Percentiles rank a stretch among this genome's conserved stretches.
Evolutionary conservation across 1,140 invertebrate species (phyloP).

Genomic region (Ptiloglossa arizonensis): DNA sequence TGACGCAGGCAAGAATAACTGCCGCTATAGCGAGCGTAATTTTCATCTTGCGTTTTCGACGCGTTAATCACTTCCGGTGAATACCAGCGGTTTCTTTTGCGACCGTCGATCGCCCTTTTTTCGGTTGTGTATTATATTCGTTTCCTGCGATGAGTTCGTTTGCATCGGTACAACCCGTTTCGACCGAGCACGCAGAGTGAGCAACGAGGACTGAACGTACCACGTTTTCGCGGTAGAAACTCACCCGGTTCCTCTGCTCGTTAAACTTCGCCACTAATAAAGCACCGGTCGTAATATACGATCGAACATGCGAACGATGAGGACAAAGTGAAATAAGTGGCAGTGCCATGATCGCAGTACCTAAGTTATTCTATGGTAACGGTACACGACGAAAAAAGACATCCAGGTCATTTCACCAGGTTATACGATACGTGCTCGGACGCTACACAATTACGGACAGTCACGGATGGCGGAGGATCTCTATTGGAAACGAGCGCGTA

Average conservation of each 20-base stretch:
- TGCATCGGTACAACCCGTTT: slow-evolving; percentile 15
- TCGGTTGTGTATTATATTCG: background rate
- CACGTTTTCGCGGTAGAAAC: slow-evolving; percentile 16
- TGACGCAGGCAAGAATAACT: slow-evolving; percentile 37
- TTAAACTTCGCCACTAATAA: slow-evolving; percentile 19
- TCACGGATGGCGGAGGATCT: slow-evolving; percentile 26
- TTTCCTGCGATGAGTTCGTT: slow-evolving; percentile 3
- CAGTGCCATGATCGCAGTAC: slow-evolving; percentile 47
- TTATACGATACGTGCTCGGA: slow-evolving; percentile 39
- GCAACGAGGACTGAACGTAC: slow-evolving; percentile 17
- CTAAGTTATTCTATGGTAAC: slow-evolving; percentile 71
- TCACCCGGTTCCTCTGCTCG: slow-evolving; percentile 12
- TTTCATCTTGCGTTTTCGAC: slow-evolving; percentile 47
- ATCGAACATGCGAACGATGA: slow-evolving; percentile 45
- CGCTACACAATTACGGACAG: slow-evolving; percentile 12
- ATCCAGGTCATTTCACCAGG: slow-evolving; percentile 68
- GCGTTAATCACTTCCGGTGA: slow-evolving; percentile 28
- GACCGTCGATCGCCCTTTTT: background rate
- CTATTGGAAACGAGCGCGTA: slow-evolving; percentile 4
- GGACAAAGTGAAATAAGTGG: slow-evolving; percentile 51
- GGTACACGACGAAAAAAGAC: slow-evolving; percentile 75
- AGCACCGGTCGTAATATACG: slow-evolving; percentile 18
- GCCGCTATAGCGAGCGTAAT: slow-evolving; percentile 25
- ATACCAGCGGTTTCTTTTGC: background rate
- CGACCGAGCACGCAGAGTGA: slow-evolving; percentile 23